These are phyloP conservation scores for Eulemur rubriventer DNA, from an alignment of 2,797 vertebrate species.

Conservation along the genomic window DNA sequence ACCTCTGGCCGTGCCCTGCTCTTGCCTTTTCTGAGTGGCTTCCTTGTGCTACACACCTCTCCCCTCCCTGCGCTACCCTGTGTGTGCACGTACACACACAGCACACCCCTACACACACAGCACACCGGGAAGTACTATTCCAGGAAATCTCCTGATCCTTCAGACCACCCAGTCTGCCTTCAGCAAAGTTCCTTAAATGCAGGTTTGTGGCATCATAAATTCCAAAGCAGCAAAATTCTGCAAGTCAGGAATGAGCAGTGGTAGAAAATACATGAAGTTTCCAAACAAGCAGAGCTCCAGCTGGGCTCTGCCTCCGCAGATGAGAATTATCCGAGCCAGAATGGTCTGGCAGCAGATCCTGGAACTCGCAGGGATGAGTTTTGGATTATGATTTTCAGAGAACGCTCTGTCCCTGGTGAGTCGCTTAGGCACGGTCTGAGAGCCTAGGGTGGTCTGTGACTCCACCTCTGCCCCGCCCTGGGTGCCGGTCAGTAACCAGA, in stretches of 20 bases:
- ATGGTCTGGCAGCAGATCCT: neutral
- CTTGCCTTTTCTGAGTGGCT: neutral
- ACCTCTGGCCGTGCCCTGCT: neutral
- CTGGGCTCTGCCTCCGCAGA: neutral
- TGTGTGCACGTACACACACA: rapidly evolving
- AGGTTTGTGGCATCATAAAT: conserved; percentile 38
- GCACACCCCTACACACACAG: rapidly evolving
- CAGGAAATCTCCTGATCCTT: neutral
- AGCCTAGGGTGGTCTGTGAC: neutral
- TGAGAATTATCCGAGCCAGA: neutral
- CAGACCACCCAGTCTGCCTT: conserved; percentile 34
- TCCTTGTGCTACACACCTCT: neutral
- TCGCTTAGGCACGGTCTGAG: neutral
- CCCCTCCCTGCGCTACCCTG: neutral
- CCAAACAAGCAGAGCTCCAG: conserved; percentile 24
- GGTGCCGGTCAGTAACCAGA: neutral
- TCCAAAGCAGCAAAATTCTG: conserved; percentile 37
- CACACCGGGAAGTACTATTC: neutral
- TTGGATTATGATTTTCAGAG: neutral
- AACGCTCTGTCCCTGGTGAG: neutral
- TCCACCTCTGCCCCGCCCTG: neutral
- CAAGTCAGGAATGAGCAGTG: conserved; percentile 1
- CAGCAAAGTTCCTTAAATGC: conserved; percentile 21
- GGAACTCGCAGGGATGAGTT: neutral
- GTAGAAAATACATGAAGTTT: conserved; percentile 12